These are phyloP conservation scores for Megalopta genalis DNA, from an alignment of 1,140 invertebrate species.

Conservation along the genomic window DNA sequence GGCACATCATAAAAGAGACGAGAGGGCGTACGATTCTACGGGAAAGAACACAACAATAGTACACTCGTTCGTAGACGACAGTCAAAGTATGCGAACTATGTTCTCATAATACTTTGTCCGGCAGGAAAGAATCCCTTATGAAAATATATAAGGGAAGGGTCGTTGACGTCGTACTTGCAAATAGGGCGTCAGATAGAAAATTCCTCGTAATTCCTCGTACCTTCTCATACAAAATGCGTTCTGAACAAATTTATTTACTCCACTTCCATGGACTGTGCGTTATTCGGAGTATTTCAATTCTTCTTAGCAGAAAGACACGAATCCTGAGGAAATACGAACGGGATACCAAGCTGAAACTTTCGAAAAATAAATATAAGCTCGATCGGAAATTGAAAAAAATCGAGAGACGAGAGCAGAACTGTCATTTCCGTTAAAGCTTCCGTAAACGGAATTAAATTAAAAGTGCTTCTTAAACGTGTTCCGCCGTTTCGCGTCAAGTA, in stretches of 20 bases:
- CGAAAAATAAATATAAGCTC: not conserved
- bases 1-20: not conserved
- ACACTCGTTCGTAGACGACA: conserved; percentile 45
- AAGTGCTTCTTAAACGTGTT: conserved; percentile 42
- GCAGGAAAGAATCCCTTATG: conserved; percentile 48
- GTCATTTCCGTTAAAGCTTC: not conserved
- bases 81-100: conserved; percentile 77
- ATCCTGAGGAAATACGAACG: not conserved
- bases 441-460: not conserved
- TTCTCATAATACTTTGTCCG: conserved; percentile 79
- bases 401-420: not conserved
- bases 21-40: not conserved
- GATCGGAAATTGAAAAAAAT: not conserved
- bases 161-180: conserved; percentile 26
- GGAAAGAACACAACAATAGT: conserved; percentile 40
- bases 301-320: not conserved
- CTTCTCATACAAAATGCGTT: no score
- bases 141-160: conserved; percentile 46
- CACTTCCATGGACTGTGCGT: no score
- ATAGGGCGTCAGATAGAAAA: not conserved
- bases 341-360: no score
- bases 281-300: conserved; percentile 49
- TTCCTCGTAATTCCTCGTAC: not conserved
- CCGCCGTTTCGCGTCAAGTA: conserved; percentile 41
- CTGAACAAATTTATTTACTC: no score